phyloP scores from a whole-genome alignment of 37 sponge, comb jelly and placozoan genomes.

The Hexactinellida sp. region DNA sequence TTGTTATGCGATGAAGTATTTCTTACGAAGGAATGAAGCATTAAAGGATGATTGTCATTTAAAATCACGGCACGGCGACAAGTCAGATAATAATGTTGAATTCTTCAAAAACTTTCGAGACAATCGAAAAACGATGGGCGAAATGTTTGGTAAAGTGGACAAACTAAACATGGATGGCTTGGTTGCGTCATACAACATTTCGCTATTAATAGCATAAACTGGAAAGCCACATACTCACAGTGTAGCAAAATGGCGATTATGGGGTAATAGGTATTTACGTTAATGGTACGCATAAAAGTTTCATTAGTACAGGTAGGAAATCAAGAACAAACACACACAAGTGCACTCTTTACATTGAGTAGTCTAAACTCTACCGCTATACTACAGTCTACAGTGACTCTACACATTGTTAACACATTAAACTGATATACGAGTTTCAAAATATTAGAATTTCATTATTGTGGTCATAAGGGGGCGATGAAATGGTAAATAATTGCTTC shows the following conservation, averaged over 20 bases:
- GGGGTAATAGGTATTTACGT: too few relatives aligned
- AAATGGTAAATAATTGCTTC: too few relatives aligned
- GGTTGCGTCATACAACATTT: too few relatives aligned
- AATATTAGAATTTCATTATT: neutral
- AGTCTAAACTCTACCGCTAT: neutral
- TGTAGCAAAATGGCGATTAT: too few relatives aligned
- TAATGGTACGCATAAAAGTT: too few relatives aligned
- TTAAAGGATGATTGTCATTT: neutral
- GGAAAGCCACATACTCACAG: too few relatives aligned
- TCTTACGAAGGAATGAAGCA: neutral
- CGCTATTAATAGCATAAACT: too few relatives aligned
- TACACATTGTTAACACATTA: neutral
- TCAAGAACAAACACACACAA: neutral
- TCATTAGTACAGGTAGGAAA: too few relatives aligned
- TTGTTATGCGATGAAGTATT: neutral
- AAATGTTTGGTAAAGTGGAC: conserved; percentile 91
- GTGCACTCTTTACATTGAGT: neutral
- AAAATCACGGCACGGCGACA: neutral
- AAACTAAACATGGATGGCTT: conserved; percentile 59
- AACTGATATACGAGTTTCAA: neutral
- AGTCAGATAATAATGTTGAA: neutral
- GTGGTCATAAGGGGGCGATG: too few relatives aligned
- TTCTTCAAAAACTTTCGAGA: neutral
- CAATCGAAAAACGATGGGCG: conserved; percentile 59
- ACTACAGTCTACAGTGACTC: too few relatives aligned